Base-by-base conservation (phyloP, 2,888 invertebrate genomes). In the Automeris io region DNA sequence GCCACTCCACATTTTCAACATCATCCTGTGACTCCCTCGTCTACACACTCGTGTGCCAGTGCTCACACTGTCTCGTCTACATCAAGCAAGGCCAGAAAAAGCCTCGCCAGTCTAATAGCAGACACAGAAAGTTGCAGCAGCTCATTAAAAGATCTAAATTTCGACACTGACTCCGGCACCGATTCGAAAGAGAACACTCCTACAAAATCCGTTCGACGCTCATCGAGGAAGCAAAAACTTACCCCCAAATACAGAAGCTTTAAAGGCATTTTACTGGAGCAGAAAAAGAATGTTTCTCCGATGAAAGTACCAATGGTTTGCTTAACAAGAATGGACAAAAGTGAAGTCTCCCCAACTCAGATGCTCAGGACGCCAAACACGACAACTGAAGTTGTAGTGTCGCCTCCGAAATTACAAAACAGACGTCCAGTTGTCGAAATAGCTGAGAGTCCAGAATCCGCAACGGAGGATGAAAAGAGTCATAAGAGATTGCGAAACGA, bases 91-190 rank as follows among this genome's bases (percentile, higher is more conserved):
- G 86, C 83, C 6, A 64, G 86, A 3, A 83, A 83, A 44, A 82
- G 82, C 47, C 61, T 86, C 3, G 82, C 82, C 33, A 79, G 72
- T 46, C 72, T 86, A 33, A 85, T 83, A 12, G 86, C 85, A 9
- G 86, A 87, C 47, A 78, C 86, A 2, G 87, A 87, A 46, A 87
- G 86, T 52, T 87, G 87, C 53, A 87, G 86, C 56, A 87, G 86
- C 51, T 87, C 87, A 2, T 47, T 87, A 5, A 85, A 87, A 73
- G 87, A 86, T 48, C 64, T 87, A 0, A 87, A 81, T 48, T 87
- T 87, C 39, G 80, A 87, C 44, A 69, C 85, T 0, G 87, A 87
- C 44, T 85, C 87, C 1, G 76, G 79, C 1, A 66, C 76, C 0
- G 86, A 86, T 39, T 75, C 83, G 1, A 87, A 86, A 65, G 86